phyloP scores from a whole-genome alignment of 2,888 invertebrate species.

The Ophion costatus region DNA sequence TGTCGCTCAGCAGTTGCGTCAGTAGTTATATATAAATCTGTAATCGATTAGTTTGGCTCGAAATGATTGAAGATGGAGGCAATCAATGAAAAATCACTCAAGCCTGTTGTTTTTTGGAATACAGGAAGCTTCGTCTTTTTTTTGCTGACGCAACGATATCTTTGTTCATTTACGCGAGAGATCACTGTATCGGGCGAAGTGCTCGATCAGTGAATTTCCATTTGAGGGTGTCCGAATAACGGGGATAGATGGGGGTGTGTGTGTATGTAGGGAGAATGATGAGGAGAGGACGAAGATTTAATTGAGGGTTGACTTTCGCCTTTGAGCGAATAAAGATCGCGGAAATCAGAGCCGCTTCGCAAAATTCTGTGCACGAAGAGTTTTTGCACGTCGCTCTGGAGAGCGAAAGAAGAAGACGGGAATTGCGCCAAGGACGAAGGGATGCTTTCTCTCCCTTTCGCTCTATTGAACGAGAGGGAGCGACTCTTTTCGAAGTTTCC shows the following conservation, averaged over 20 bases:
- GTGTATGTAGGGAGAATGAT: constrained; percentile 11
- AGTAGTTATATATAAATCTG: not conserved
- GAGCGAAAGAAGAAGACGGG: not conserved
- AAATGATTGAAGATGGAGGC: not conserved
- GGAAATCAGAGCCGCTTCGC: constrained; percentile 13
- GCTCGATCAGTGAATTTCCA: constrained; percentile 6
- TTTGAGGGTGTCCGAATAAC: not conserved
- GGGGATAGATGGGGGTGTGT: not conserved
- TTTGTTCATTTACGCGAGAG: constrained; percentile 9
- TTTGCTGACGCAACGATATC: not conserved
- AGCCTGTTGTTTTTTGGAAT: not conserved
- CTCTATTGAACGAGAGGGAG: too few relatives aligned
- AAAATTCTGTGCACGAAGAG: constrained; percentile 32
- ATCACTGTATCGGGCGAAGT: constrained; percentile 7
- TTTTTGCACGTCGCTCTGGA: constrained; percentile 10
- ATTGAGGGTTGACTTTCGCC: constrained; percentile 39
- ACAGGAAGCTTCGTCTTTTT: not conserved
- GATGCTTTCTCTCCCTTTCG: constrained; percentile 1
- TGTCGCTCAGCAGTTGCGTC: too few relatives aligned
- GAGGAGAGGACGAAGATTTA: constrained; percentile 32
- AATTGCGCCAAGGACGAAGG: constrained; percentile 9
- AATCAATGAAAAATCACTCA: not conserved
- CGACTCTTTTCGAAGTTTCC: constrained; percentile 4
- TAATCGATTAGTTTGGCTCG: not conserved
- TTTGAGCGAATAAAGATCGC: constrained; percentile 43